phyloP scores from a whole-genome alignment of 30 jellyfish, hydroid and myxozoan genomes.

The Aurelia sp. region DNA sequence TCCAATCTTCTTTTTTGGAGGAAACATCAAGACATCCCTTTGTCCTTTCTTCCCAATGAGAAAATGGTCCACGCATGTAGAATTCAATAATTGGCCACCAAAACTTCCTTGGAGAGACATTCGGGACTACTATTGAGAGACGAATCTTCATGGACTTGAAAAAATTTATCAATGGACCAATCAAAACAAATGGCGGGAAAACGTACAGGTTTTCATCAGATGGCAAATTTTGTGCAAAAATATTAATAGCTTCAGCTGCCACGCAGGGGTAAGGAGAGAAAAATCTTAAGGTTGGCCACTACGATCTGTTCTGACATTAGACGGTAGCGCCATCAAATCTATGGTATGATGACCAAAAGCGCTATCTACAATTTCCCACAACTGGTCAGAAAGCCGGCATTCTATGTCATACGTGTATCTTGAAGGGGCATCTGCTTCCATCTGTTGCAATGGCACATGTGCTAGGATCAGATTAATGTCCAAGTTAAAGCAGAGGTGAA shows the following conservation, averaged over 20 bases:
- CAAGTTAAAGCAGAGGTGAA: not conserved
- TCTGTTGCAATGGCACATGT: not conserved
- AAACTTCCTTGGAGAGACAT: no score
- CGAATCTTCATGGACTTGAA: no score
- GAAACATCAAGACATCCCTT: not conserved
- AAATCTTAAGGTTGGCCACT: not conserved
- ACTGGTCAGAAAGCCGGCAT: slow-evolving; percentile 20
- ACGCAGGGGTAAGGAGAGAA: not conserved
- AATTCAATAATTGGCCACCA: no score
- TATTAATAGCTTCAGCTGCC: not conserved
- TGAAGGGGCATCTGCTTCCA: slow-evolving; percentile 23
- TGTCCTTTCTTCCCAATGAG: not conserved
- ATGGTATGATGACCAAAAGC: slow-evolving; percentile 24
- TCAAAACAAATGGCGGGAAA: slow-evolving; percentile 29
- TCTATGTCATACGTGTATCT: slow-evolving; percentile 12
- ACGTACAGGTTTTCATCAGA: slow-evolving; percentile 3
- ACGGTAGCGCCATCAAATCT: slow-evolving; percentile 25
- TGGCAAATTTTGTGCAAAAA: slow-evolving; percentile 10
- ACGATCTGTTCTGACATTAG: slow-evolving; percentile 7
- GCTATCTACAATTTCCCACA: slow-evolving; percentile 3
- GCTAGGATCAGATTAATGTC: not conserved
- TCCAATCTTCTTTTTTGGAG: no score
- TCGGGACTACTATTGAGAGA: no score
- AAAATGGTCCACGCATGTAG: no score
- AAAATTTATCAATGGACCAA: not conserved